Evolutionary conservation across 2,113 vertebrate genomes (phyloP).

Genomic region (Ptychochromis oligacanthus): DNA sequence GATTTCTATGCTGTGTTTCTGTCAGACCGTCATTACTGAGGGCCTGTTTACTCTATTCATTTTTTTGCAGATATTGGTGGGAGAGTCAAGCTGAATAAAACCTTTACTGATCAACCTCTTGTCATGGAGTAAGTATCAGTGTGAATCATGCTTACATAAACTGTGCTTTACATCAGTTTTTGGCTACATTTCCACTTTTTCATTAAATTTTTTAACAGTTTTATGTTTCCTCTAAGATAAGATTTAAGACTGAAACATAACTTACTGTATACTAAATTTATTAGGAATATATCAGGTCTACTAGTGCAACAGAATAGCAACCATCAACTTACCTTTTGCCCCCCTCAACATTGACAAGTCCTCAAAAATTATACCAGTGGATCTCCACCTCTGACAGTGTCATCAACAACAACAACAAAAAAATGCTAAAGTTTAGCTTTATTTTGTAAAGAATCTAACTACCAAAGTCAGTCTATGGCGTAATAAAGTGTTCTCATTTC

Average conservation of each 20-base stretch:
- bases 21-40: neutral
- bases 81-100: constrained; percentile 83
- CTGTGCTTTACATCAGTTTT: neutral
- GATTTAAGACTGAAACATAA: neutral
- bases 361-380: no score
- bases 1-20: neutral
- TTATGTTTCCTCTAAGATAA: no score
- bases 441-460: neutral
- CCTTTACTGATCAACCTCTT: constrained; percentile 91
- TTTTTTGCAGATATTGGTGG: constrained; percentile 80
- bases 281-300: no score
- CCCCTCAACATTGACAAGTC: accelerated
- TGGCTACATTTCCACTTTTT: neutral
- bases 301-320: neutral
- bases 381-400: no score
- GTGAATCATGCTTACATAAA: neutral
- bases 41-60: neutral
- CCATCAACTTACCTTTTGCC: neutral
- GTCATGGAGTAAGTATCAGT: constrained; percentile 94
- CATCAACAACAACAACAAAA: no score
- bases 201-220: neutral
- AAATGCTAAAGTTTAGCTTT: no score
- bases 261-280: no score
- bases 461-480: neutral
- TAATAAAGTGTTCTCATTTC: neutral